phyloP scores from a whole-genome alignment of 2,888 invertebrate species.

The Furcula furcula region DNA sequence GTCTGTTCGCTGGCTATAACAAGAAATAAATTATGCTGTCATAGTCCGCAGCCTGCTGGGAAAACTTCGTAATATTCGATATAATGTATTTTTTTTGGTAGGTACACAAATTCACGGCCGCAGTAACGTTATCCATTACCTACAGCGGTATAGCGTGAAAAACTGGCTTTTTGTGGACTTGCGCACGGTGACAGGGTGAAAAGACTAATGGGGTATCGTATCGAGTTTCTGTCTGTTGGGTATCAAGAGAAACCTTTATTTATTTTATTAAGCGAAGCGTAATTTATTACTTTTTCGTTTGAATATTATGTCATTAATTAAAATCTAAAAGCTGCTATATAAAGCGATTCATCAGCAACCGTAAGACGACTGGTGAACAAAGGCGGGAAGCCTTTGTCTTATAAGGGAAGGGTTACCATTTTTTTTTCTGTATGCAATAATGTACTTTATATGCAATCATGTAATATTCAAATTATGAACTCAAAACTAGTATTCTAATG shows the following conservation, averaged over 20 bases:
- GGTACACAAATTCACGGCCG: constrained; percentile 26
- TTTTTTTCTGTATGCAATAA: too few species aligned
- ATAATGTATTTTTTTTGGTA: constrained; percentile 13
- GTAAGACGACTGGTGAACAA: too few species aligned
- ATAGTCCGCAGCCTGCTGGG: background rate
- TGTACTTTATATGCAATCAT: too few species aligned
- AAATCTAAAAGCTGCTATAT: too few species aligned
- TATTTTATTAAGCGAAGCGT: background rate
- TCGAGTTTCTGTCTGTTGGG: constrained; percentile 29
- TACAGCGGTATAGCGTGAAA: constrained; percentile 29
- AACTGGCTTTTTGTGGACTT: constrained; percentile 28
- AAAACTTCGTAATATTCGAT: background rate
- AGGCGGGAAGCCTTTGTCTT: too few species aligned
- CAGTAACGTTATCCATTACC: constrained; percentile 37
- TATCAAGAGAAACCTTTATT: constrained; percentile 17
- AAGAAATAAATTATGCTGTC: background rate
- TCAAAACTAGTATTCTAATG: too few species aligned
- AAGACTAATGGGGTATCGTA: constrained; percentile 38
- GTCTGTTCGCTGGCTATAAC: background rate
- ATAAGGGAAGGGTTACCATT: too few species aligned
- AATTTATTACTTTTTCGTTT: too few species aligned
- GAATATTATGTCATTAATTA: too few species aligned
- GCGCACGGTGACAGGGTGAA: constrained; percentile 27
- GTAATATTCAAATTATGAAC: too few species aligned
- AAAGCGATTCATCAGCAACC: too few species aligned